These are phyloP conservation scores for Oscheius myriophilus DNA, from an alignment of 2,888 invertebrate species.

Conservation along the genomic window DNA sequence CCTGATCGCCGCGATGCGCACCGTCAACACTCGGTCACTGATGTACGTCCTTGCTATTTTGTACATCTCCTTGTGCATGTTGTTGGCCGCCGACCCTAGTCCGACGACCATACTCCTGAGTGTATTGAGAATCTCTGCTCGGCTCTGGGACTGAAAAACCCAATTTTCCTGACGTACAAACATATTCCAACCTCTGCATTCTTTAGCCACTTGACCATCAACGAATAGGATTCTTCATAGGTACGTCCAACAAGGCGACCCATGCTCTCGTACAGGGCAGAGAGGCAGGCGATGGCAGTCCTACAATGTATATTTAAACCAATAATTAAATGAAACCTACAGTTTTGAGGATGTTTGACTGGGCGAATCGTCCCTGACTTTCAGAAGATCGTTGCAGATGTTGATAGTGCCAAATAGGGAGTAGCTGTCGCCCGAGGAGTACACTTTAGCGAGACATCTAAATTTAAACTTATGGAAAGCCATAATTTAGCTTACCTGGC, in stretches of 20 bases:
- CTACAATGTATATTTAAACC: slow-evolving; percentile 75
- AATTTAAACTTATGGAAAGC: background rate
- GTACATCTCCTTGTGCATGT: slow-evolving; percentile 87
- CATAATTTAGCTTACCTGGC: slow-evolving; percentile 73
- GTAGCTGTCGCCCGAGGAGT: slow-evolving; percentile 94
- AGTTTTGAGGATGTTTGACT: slow-evolving; percentile 91
- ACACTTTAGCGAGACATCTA: slow-evolving; percentile 60
- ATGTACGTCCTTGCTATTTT: slow-evolving; percentile 87
- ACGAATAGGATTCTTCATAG: slow-evolving; percentile 95
- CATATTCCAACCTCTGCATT: slow-evolving; percentile 87
- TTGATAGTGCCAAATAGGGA: slow-evolving; percentile 95
- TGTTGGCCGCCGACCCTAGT: slow-evolving; percentile 90
- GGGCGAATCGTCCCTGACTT: slow-evolving; percentile 96
- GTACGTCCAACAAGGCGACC: slow-evolving; percentile 98
- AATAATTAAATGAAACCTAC: slow-evolving; percentile 77
- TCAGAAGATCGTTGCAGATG: slow-evolving; percentile 94
- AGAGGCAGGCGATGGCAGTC: slow-evolving; percentile 90
- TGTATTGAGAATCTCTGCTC: slow-evolving; percentile 95
- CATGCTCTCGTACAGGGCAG: slow-evolving; percentile 95
- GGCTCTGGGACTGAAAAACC: slow-evolving; percentile 81
- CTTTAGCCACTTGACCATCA: slow-evolving; percentile 87
- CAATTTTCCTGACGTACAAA: background rate
- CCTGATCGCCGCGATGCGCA: slow-evolving; percentile 89
- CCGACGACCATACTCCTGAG: slow-evolving; percentile 90
- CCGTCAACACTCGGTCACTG: slow-evolving; percentile 90